phyloP scores from a whole-genome alignment of 2,888 invertebrate genomes.

The Metacarcinus magister region DNA sequence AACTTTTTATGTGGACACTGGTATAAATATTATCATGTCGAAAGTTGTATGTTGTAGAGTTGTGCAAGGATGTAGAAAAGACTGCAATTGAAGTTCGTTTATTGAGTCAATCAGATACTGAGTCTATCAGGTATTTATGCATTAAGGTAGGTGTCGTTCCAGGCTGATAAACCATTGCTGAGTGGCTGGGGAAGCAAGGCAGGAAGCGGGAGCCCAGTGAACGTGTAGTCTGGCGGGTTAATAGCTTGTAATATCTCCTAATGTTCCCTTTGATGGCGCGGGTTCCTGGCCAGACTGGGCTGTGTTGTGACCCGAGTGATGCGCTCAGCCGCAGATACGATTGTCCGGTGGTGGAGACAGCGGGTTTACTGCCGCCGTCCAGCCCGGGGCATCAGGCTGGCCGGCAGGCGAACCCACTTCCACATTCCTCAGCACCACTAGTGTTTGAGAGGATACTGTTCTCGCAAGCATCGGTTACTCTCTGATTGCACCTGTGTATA shows the following conservation, averaged over 20 bases:
- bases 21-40: neutral
- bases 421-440: slow-evolving; percentile 5
- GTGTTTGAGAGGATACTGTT: neutral
- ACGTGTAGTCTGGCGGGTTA: slow-evolving; percentile 32
- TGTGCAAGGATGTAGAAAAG: neutral
- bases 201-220: slow-evolving; percentile 1
- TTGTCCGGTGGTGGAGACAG: slow-evolving; percentile 27
- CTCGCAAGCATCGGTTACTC: neutral
- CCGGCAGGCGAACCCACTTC: slow-evolving; percentile 8
- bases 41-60: neutral
- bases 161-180: neutral
- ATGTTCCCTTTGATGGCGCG: slow-evolving; percentile 57
- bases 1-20: neutral
- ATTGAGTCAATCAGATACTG: neutral
- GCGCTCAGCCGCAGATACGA: slow-evolving; percentile 46
- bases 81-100: neutral
- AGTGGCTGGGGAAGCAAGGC: neutral
- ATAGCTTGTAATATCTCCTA: slow-evolving; percentile 59
- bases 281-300: slow-evolving; percentile 41
- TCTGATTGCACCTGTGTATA: slow-evolving; percentile 35
- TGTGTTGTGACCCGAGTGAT: slow-evolving; percentile 52
- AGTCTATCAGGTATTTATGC: neutral
- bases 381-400: neutral
- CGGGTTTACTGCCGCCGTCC: slow-evolving; percentile 60
- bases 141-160: neutral